These are phyloP conservation scores for Drosophila ohnishii DNA, from an alignment of 1,140 invertebrate genomes.

Conservation along the genomic window DNA sequence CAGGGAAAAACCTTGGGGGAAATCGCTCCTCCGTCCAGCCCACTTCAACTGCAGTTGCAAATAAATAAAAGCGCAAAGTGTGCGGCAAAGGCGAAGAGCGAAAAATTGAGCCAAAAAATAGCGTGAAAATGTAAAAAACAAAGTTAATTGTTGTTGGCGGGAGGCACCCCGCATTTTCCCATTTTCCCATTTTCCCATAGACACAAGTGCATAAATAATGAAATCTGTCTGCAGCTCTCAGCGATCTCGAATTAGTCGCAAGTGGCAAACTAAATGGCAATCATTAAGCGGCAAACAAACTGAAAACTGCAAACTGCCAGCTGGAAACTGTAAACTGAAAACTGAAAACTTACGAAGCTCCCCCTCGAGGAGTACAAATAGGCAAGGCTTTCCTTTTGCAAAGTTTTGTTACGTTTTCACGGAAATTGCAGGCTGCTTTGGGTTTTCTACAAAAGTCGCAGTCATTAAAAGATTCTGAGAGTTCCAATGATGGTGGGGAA, in stretches of 20 bases:
- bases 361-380: conserved; percentile 4
- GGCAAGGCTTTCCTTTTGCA: conserved; percentile 8
- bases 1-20: conserved; percentile 2
- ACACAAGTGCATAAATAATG: conserved; percentile 72
- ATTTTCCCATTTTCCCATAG: conserved; percentile 1
- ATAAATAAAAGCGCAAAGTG: conserved; percentile 46
- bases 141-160: conserved; percentile 76
- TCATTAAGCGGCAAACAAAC: conserved; percentile 50
- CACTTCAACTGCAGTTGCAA: conserved; percentile 40
- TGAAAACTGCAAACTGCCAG: conserved; percentile 15
- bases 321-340: background rate
- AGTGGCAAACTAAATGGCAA: conserved; percentile 59
- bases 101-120: conserved; percentile 62
- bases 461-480: conserved; percentile 12
- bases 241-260: conserved; percentile 57
- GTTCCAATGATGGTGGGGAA: background rate
- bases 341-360: conserved; percentile 3
- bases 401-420: conserved; percentile 11
- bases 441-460: conserved; percentile 1
- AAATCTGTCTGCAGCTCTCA: conserved; percentile 64
- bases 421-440: conserved; percentile 1
- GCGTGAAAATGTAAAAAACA: conserved; percentile 79
- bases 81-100: conserved; percentile 9
- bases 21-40: conserved; percentile 1
- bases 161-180: conserved; percentile 3